Evolutionary conservation across 2,888 invertebrate genomes (phyloP).

Genomic region (Cerceris rybyensis): DNA sequence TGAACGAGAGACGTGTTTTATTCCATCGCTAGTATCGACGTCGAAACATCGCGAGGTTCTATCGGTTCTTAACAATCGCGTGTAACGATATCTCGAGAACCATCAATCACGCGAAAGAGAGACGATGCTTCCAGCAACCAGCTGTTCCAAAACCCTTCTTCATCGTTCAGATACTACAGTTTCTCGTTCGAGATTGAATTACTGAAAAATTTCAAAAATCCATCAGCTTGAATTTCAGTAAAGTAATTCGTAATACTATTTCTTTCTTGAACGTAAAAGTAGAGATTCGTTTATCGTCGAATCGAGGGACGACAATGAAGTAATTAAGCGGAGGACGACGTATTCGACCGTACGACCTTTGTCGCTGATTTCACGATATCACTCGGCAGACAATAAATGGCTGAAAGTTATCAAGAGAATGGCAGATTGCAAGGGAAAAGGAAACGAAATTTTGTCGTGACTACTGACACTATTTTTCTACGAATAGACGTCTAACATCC

Average conservation of each 20-base stretch:
- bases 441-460: neutral
- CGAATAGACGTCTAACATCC: conserved; percentile 38
- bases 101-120: conserved; percentile 7
- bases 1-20: neutral
- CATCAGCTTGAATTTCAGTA: too few species aligned
- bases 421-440: conserved; percentile 21
- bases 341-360: conserved; percentile 27
- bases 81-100: neutral
- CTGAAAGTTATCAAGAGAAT: conserved; percentile 31
- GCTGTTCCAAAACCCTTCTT: neutral
- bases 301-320: neutral
- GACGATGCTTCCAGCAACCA: neutral
- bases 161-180: neutral
- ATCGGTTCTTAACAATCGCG: conserved; percentile 1
- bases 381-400: conserved; percentile 7
- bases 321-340: neutral
- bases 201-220: too few species aligned
- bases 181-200: too few species aligned
- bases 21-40: neutral
- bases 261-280: neutral
- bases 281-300: neutral
- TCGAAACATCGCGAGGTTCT: neutral
- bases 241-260: neutral
- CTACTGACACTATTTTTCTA: neutral
- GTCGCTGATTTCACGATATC: conserved; percentile 11